phyloP scores from a whole-genome alignment of 2,797 vertebrate species.

The Phoebastria nigripes region DNA sequence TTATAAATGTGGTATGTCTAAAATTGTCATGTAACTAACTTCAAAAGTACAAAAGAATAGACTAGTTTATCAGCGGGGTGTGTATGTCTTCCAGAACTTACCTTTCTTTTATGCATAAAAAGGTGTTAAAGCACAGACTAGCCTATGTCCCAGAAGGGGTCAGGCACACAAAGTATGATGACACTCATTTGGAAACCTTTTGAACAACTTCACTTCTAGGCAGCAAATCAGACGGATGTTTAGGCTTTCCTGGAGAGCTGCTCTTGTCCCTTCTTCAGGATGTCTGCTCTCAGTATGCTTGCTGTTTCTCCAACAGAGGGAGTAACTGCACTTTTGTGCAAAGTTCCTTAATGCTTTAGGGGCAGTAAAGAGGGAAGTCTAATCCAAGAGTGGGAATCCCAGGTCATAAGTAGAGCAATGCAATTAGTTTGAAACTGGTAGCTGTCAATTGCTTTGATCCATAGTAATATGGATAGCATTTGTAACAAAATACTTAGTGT shows the following conservation, averaged over 20 bases:
- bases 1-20: slow-evolving; percentile 34
- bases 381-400: fast-evolving
- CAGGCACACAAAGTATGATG: not conserved
- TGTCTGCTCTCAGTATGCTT: not conserved
- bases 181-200: not conserved
- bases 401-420: not conserved
- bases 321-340: not conserved
- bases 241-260: not conserved
- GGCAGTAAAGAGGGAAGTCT: not conserved
- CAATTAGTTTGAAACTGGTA: not conserved
- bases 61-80: not conserved
- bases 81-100: not conserved
- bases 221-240: not conserved
- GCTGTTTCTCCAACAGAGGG: slow-evolving; percentile 25
- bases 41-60: not conserved
- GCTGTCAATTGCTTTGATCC: not conserved
- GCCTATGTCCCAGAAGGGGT: not conserved
- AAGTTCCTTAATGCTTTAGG: not conserved
- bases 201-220: not conserved
- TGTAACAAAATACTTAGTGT: not conserved
- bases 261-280: not conserved
- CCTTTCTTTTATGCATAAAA: not conserved
- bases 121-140: not conserved
- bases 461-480: not conserved
- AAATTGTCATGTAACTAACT: slow-evolving; percentile 51